Evolutionary conservation across 2,113 vertebrate species (phyloP), one percentile per base, ranked within the genome.

Genomic region (Neofelis nebulosa): DNA sequence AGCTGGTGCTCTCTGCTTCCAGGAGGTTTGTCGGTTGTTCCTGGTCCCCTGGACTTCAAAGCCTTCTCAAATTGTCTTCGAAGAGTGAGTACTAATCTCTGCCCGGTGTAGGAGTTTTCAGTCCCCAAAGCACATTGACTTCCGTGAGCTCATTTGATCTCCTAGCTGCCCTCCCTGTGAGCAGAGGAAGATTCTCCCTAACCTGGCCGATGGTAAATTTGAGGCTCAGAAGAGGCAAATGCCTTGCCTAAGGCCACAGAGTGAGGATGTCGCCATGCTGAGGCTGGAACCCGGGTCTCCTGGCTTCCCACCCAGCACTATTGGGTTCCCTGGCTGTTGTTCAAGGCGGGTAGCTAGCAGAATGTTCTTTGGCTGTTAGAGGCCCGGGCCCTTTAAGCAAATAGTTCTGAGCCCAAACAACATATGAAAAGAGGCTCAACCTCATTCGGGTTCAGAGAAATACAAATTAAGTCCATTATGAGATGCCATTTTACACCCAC

Each of bases 381-480:
- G n/a, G 19, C 2, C 65, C 19, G 25, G 3, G 4, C 74, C 29
- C 18, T 95, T 96, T 68, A 92, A 88, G 31, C 84, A 87, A 89
- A 96, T 10, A 90, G 14, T 7, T 93, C 68, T 68, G 87, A 12
- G 33, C 50, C 79, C 65, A 15, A 61, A 79, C 45, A 91, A 61
- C 69, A 63, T 33, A 50, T 38, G 69, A 87, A 87, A 98, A 84
- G 83, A 95, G 66, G 27, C 66, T 96, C 81, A 71, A 11, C 1
- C 50, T 74, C 65, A 87, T 90, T 66, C 57, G 14, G 33, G 96
- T 74, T 94, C 83, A 68, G 68, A 48, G 41, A 96, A 66, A 68
- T 86, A 36, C 74, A 96, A 95, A 97, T 91, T 63, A 89, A 97
- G 73, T 55, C 14, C 38, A 86, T 71, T 36, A 50, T 45, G 82